Evolutionary conservation across 2,113 vertebrate genomes (phyloP).

Genomic region (Microtus pennsylvanicus): DNA sequence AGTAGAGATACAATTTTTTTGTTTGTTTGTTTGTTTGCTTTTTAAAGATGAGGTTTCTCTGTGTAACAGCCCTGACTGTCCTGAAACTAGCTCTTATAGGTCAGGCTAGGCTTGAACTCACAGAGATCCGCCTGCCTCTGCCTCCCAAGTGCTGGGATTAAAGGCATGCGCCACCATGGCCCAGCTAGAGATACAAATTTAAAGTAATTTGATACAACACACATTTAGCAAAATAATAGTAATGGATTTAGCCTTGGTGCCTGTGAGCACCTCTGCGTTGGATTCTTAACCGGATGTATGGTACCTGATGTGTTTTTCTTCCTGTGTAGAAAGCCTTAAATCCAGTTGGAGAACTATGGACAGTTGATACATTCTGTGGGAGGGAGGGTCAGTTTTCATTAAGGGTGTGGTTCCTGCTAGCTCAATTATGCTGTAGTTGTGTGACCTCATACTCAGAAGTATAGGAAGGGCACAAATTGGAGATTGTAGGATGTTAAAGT

Average conservation of each 20-base stretch:
- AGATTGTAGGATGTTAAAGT: background rate
- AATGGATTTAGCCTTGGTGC: background rate
- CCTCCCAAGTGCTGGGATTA: no score
- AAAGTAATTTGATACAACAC: background rate
- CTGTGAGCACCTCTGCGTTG: background rate
- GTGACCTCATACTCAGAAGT: background rate
- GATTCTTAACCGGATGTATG: background rate
- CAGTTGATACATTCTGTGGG: no score
- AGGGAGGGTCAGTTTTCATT: background rate
- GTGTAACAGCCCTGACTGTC: no score
- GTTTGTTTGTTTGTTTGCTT: no score
- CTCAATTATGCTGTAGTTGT: background rate
- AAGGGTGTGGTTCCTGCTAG: background rate
- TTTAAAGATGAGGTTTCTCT: no score
- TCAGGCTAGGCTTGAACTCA: no score
- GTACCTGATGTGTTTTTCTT: background rate
- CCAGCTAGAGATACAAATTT: background rate
- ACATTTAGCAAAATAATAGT: background rate
- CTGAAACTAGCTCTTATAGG: no score
- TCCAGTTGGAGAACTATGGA: background rate
- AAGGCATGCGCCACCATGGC: no score
- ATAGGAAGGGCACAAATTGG: background rate
- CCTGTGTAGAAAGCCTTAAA: background rate
- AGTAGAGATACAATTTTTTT: background rate
- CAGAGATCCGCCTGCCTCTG: no score